phyloP scores from a whole-genome alignment of 2,888 invertebrate genomes.

The Sabatieria punctata region DNA sequence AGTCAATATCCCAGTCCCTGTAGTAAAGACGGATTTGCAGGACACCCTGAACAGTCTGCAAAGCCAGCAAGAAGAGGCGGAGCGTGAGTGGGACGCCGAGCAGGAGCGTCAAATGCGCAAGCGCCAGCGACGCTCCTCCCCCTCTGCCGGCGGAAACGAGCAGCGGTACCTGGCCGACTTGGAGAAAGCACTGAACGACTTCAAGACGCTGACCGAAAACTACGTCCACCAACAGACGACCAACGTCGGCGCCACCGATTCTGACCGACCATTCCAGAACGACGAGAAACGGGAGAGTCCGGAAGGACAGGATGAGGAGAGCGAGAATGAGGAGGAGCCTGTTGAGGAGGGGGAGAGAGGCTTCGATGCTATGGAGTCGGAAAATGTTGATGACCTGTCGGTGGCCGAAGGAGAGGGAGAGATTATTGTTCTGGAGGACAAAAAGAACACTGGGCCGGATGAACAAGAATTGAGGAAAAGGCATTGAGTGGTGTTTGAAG shows the following conservation, averaged over 20 bases:
- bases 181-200: constrained; percentile 6
- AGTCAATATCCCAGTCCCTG: too few relatives aligned
- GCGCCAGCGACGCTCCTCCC: background rate
- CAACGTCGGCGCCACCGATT: background rate
- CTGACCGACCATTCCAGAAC: too few relatives aligned
- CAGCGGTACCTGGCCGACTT: constrained; percentile 3
- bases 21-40: too few relatives aligned
- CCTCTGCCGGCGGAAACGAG: too few relatives aligned
- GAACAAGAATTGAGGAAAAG: too few relatives aligned
- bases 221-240: constrained; percentile 2
- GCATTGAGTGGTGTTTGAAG: too few relatives aligned
- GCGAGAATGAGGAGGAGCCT: background rate
- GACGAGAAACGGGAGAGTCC: background rate
- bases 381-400: background rate
- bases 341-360: background rate
- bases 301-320: background rate
- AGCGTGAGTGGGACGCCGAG: background rate
- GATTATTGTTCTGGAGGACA: background rate
- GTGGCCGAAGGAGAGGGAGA: background rate
- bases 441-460: too few relatives aligned
- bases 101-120: background rate
- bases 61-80: background rate
- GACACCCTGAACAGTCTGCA: background rate
- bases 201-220: constrained; percentile 3
- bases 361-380: background rate